Percentiles rank a stretch among this genome's conserved stretches.
These are phyloP conservation scores for Rhodeus uyekii DNA, from an alignment of 2,797 vertebrate species.

Conservation along the genomic window DNA sequence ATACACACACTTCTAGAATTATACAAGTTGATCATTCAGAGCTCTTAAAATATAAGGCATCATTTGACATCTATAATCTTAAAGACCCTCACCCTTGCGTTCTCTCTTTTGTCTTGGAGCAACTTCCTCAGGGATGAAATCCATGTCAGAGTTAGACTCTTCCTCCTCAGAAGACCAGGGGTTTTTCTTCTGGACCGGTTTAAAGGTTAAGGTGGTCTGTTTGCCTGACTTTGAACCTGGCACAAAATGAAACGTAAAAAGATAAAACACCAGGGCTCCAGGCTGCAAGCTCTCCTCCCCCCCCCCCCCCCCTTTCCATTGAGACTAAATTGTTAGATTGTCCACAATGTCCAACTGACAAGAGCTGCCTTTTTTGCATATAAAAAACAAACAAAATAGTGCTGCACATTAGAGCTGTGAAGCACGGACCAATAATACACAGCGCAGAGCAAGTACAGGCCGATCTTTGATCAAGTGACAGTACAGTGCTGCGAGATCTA, in stretches of 20 bases:
- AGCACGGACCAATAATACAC: no score
- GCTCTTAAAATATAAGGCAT: background rate
- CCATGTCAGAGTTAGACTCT: constrained; percentile 60
- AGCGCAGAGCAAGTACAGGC: no score
- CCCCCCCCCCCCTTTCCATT: no score
- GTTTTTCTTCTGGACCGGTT: constrained; percentile 78
- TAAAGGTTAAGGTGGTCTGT: constrained; percentile 89
- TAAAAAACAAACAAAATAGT: no score
- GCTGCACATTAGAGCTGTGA: no score
- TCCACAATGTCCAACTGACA: background rate
- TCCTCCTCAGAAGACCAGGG: constrained; percentile 71
- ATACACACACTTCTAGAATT: background rate
- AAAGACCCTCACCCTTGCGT: constrained; percentile 74
- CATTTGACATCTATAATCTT: background rate
- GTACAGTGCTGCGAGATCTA: no score
- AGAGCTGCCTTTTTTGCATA: no score
- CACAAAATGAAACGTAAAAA: background rate
- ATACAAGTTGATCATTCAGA: background rate
- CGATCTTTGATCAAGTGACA: no score
- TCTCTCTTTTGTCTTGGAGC: constrained; percentile 73
- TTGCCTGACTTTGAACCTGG: constrained; percentile 75
- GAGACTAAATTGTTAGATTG: no score
- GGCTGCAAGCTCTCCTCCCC: no score
- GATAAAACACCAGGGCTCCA: background rate
- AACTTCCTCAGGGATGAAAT: constrained; percentile 56